Evolutionary conservation across 1,140 invertebrate genomes (phyloP), one percentile per base, ranked within the genome.

Genomic region (Oncopeltus fasciatus): DNA sequence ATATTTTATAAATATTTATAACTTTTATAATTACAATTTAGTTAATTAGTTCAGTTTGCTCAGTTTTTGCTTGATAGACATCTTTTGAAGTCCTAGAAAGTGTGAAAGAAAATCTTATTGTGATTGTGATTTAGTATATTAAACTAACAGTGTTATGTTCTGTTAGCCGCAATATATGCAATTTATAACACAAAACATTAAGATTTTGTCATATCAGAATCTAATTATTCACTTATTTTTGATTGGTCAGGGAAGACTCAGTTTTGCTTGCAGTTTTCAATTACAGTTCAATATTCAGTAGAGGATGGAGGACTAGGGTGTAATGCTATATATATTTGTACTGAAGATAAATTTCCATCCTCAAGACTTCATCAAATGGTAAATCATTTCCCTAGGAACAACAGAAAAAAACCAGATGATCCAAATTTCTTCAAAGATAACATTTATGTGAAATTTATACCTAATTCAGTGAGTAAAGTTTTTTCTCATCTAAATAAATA

Each of bases 291-390:
- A 71, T 71, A 80, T 60, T 75, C 79, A 18, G 46, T 49, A 47
- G 47, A 63, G 20, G 31, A 69, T 18, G 75, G 79, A 53, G 77
- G 79, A 38, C 68, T 79, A 33, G 69, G 69, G 58, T 72, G 74
- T 69, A 78, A 80, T 81, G 83, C 80, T 8, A 78, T 85, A 20
- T 90, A 85, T 67, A 83, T 92, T 64, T 85, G 81, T 67, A 90
- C 88, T 2, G 87, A 90, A 74, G 80, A 82, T 73, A 70, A 69
- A 18, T 90, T 90, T 75, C 87, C 88, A 14, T 81, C 81, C 1
- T 81, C 77, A 68, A 73, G 88, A 57, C 72, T 90, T 9, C 71
- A 81, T 12, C 76, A 81, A 67, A 66, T 81, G 26, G 60, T 70
- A 12, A 21, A 67, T 8, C 47, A 51, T 28, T 67, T 68, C 43